These are phyloP conservation scores for Fissipunctia ypsillon DNA, from an alignment of 2,888 invertebrate species.

Conservation along the genomic window DNA sequence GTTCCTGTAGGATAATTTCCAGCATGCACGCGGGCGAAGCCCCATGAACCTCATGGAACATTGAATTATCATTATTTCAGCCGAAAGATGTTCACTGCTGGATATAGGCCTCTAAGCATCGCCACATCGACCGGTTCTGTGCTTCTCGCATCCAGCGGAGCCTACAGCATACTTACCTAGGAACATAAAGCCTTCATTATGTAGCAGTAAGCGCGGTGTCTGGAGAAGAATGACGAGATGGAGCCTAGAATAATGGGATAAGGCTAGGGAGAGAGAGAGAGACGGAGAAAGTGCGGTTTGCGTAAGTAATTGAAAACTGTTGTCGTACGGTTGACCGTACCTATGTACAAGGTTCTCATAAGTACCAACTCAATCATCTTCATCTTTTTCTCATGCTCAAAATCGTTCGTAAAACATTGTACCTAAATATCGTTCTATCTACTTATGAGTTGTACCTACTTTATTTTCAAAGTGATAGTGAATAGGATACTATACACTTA, in stretches of 20 bases:
- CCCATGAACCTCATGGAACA: too few species aligned
- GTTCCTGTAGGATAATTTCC: too few species aligned
- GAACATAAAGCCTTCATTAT: neutral
- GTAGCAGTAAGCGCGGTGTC: neutral
- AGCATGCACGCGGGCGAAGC: too few species aligned
- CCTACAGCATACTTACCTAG: neutral
- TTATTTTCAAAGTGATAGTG: constrained; percentile 3
- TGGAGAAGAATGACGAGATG: neutral
- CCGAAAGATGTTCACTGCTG: too few species aligned
- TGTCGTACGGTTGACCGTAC: too few species aligned
- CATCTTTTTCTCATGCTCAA: too few species aligned
- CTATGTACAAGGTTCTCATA: too few species aligned
- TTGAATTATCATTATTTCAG: too few species aligned
- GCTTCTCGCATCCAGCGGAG: too few species aligned
- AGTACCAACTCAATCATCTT: too few species aligned
- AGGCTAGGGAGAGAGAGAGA: neutral
- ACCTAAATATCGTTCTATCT: neutral
- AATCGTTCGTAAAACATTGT: too few species aligned
- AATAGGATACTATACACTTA: neutral
- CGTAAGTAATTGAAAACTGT: too few species aligned
- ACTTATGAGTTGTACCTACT: neutral
- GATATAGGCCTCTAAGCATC: neutral
- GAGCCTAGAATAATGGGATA: neutral
- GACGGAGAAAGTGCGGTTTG: neutral
- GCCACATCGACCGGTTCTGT: neutral